These are phyloP conservation scores for Calidris pygmaea DNA, from an alignment of 2,113 vertebrate genomes.

Conservation along the genomic window DNA sequence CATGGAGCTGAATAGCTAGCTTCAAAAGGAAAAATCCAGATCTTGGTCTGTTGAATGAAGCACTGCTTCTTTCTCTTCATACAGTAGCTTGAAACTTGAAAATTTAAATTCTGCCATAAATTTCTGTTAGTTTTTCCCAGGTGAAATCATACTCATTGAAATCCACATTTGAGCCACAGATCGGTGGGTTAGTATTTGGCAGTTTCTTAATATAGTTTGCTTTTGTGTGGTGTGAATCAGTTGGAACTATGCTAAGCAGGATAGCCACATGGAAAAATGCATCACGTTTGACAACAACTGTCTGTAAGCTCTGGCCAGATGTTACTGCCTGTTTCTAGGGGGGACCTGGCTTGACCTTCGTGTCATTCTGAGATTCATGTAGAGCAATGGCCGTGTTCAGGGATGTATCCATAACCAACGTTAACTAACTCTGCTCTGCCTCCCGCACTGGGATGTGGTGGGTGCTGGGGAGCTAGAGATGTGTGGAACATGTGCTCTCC, in stretches of 20 bases:
- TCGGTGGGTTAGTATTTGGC: background rate
- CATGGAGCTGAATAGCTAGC: background rate
- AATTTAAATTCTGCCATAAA: background rate
- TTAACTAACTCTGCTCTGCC: background rate
- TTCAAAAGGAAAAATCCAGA: background rate
- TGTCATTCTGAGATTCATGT: background rate
- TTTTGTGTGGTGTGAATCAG: background rate
- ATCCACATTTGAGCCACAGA: background rate
- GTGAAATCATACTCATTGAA: background rate
- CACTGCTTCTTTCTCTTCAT: background rate
- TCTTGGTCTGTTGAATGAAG: background rate
- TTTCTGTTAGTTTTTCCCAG: background rate
- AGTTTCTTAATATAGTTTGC: background rate
- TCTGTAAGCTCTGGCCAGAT: background rate
- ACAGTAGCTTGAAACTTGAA: background rate
- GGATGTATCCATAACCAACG: background rate
- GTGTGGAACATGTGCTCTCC: accelerated
- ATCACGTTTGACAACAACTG: background rate
- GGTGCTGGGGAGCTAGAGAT: background rate
- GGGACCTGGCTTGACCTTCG: background rate
- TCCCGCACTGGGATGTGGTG: background rate
- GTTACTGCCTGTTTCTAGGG: background rate
- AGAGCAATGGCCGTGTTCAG: background rate
- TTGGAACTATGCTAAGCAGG: background rate
- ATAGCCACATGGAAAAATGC: background rate